Base-by-base conservation (phyloP, 2,888 invertebrate genomes). In the Ectemnius cavifrons region DNA sequence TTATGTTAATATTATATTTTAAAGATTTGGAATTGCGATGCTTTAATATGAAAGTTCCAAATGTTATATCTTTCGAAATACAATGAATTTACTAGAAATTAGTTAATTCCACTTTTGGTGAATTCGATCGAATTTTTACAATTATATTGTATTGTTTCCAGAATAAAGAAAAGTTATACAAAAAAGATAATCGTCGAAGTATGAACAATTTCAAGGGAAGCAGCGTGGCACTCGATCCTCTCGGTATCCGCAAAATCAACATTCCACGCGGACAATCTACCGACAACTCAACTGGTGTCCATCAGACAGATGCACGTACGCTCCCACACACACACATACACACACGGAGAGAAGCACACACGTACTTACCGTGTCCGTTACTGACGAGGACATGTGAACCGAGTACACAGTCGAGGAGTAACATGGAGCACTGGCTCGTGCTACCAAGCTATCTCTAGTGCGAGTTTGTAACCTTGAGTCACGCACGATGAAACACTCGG, bases 391-490 rank as follows among this genome's bases (percentile, higher is more conserved):
- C 49, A 37, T 37, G 37, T 11, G 57, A 61, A 46, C 28, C 28
- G 67, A 23, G 58, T 28, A 69, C 28, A 37, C 27, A 20, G 62
- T 16, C 18, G 73, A 57, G 59, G 45, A 45, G 61, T 45, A 49
- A 61, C 66, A 63, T 23, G 57, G 18, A 28, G 73, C 68, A 70
- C 56, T 63, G 28, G 72, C 56, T 71, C 52, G 52, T 52, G 52
- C 52, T 16, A 52, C 14, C 16, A 52, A 2, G 16, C 52, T 37
- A 37, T 37, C 37, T 14, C 52, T 14, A 16, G 73, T 71, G 73
- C 68, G 72, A 80, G 78, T 75, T 79, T 79, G 76, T 81, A 82
- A 84, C 85, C 85, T 85, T 84, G 84, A 85, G 82, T 85, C 85
- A 85, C 84, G 85, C 84, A 85, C 77, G 79, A 71, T 66, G 75